phyloP scores from a whole-genome alignment of 2,113 vertebrate species.

The Halichoeres trimaculatus region DNA sequence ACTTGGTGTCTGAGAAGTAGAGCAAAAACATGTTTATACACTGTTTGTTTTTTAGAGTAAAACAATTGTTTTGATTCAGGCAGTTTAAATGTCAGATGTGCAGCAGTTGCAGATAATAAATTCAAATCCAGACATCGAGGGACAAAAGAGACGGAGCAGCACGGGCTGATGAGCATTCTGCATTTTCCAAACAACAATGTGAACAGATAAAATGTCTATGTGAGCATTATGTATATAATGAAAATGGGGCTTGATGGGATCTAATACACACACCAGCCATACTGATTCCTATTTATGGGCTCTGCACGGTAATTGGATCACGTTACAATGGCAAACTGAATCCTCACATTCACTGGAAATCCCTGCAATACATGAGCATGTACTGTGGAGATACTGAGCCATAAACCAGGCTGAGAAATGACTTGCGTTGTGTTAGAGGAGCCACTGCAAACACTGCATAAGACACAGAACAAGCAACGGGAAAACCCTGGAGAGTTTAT shows the following conservation, averaged over 20 bases:
- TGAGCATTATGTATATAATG: conserved; percentile 22
- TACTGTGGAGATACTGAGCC: background rate
- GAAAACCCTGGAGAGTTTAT: background rate
- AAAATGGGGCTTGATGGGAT: conserved; percentile 33
- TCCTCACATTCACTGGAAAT: background rate
- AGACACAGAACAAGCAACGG: conserved; percentile 1
- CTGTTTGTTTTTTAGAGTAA: background rate
- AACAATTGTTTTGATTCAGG: background rate
- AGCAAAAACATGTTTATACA: background rate
- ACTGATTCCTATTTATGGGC: conserved; percentile 22
- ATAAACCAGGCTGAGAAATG: conserved; percentile 1
- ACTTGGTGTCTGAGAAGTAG: background rate
- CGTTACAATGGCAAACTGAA: conserved; percentile 10
- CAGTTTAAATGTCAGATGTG: background rate
- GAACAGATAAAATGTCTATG: background rate
- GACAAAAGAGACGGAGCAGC: background rate
- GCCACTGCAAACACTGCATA: background rate
- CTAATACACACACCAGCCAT: conserved; percentile 18
- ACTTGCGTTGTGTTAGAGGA: background rate
- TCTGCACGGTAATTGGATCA: conserved; percentile 36
- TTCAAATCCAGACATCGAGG: background rate
- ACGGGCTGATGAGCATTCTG: background rate
- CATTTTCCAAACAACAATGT: conserved; percentile 4
- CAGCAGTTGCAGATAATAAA: background rate
- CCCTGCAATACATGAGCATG: background rate